These are phyloP conservation scores for Aspidiotus destructor DNA, from an alignment of 2,888 invertebrate genomes.

Conservation along the genomic window DNA sequence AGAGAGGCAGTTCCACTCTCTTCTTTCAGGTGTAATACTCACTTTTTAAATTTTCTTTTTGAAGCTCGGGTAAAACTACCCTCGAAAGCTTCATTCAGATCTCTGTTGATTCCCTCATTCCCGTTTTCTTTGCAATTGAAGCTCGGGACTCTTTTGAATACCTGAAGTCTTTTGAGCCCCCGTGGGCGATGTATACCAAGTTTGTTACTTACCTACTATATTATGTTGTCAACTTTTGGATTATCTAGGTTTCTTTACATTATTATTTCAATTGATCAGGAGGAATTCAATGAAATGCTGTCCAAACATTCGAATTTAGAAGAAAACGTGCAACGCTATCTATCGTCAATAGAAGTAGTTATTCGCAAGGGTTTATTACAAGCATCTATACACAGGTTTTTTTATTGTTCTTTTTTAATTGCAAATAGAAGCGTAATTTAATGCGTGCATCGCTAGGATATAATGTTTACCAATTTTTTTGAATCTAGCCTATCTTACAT, in stretches of 20 bases:
- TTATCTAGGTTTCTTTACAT: background rate
- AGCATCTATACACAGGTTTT: conserved; percentile 19
- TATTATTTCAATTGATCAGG: conserved; percentile 9
- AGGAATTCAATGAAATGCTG: conserved; percentile 14
- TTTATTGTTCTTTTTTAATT: background rate
- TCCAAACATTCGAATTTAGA: background rate
- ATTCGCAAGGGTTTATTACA: conserved; percentile 19
- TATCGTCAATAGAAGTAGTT: conserved; percentile 13
- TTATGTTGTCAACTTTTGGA: too few species aligned
- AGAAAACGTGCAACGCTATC: conserved; percentile 20
- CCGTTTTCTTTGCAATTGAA: too few species aligned
- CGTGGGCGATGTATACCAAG: too few species aligned
- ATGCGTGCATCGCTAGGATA: background rate
- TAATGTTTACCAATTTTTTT: background rate
- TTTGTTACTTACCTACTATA: too few species aligned
- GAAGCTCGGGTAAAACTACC: too few species aligned
- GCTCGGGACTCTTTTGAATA: too few species aligned
- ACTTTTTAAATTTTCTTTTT: too few species aligned
- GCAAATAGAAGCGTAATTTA: background rate
- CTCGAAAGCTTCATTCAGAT: too few species aligned
- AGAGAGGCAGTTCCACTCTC: too few species aligned
- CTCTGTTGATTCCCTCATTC: too few species aligned
- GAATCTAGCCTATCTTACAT: conserved; percentile 50
- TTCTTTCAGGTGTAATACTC: too few species aligned
- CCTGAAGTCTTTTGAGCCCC: too few species aligned